These are phyloP conservation scores for Neuroterus valhalla DNA, from an alignment of 1,140 invertebrate species.

Conservation along the genomic window DNA sequence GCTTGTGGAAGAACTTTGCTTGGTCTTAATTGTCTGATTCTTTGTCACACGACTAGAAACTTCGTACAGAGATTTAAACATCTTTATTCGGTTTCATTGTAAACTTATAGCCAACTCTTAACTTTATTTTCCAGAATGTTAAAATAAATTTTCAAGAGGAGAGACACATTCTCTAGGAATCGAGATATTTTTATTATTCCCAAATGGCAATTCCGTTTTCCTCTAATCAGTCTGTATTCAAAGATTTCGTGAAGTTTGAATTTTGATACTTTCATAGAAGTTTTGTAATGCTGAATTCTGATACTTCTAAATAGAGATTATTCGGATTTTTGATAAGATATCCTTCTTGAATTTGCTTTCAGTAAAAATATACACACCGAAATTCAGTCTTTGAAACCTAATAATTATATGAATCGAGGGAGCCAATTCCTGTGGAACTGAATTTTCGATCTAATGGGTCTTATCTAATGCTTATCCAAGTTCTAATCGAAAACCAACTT, in stretches of 20 bases:
- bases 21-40: conserved; percentile 12
- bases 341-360: neutral
- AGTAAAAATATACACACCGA: neutral
- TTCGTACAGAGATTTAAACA: neutral
- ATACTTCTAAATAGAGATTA: too few relatives aligned
- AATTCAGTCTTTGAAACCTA: neutral
- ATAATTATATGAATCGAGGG: conserved; percentile 14
- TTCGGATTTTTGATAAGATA: too few relatives aligned
- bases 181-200: too few relatives aligned
- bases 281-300: too few relatives aligned
- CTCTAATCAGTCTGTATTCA: too few relatives aligned
- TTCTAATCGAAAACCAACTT: conserved; percentile 32
- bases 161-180: too few relatives aligned
- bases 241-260: too few relatives aligned
- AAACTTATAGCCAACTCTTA: too few relatives aligned
- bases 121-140: neutral
- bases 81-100: neutral
- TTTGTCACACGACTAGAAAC: neutral
- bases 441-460: conserved; percentile 25
- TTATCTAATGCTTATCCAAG: conserved; percentile 23
- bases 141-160: too few relatives aligned
- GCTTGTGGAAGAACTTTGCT: conserved; percentile 40
- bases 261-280: too few relatives aligned
- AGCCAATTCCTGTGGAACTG: conserved; percentile 14
- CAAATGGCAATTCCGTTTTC: too few relatives aligned